Conservation (phyloP, 2,797 vertebrate genomes). For the Poecilia picta region DNA sequence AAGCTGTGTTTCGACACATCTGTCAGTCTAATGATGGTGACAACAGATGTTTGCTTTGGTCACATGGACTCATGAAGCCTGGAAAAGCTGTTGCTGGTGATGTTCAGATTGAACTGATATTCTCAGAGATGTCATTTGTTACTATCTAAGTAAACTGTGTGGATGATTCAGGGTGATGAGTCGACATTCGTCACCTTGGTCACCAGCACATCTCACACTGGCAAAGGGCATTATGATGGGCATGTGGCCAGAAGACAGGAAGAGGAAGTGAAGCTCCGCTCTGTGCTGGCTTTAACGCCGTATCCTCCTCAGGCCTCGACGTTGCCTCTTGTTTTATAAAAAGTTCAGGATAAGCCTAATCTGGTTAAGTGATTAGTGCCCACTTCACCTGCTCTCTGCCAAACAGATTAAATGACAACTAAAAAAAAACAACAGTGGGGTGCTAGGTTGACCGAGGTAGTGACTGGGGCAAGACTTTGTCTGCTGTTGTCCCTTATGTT, state of each 20-base stretch:
- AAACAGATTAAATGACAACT: slow-evolving; percentile 57
- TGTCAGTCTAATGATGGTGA: slow-evolving; percentile 46
- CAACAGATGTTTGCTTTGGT: slow-evolving; percentile 48
- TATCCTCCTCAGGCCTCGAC: slow-evolving; percentile 29
- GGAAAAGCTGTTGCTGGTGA: background rate
- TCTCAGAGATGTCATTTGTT: background rate
- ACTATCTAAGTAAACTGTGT: background rate
- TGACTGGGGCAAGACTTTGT: slow-evolving; percentile 2
- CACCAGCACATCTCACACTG: background rate
- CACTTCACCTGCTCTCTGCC: slow-evolving; percentile 71
- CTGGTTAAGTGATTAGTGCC: slow-evolving; percentile 81
- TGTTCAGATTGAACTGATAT: background rate
- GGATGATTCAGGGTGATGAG: background rate
- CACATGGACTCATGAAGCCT: slow-evolving; percentile 1
- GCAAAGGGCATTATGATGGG: slow-evolving; percentile 7
- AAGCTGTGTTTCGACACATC: slow-evolving; percentile 61
- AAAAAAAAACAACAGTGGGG: slow-evolving; percentile 46
- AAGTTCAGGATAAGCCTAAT: slow-evolving; percentile 82
- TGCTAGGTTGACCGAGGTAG: slow-evolving; percentile 13
- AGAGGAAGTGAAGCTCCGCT: slow-evolving; percentile 29
- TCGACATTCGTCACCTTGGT: background rate
- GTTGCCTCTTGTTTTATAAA: slow-evolving; percentile 75
- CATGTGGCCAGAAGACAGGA: slow-evolving; percentile 8
- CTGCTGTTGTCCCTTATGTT: slow-evolving; percentile 1
- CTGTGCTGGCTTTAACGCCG: slow-evolving; percentile 24